Evolutionary conservation across 2,113 vertebrate species (phyloP), one percentile per base, ranked within the genome.

Genomic region (Psammodynastes pulverulentus): DNA sequence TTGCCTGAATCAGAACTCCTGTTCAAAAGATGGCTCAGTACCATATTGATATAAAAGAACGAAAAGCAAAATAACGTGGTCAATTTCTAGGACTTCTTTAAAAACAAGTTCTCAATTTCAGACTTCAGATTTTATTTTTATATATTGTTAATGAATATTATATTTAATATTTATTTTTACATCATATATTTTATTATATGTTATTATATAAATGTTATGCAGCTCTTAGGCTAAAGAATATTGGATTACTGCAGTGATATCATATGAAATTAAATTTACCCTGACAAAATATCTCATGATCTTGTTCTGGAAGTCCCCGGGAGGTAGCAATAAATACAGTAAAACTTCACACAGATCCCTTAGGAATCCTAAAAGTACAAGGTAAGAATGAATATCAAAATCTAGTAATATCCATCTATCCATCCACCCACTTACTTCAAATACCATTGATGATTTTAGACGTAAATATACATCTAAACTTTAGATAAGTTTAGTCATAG

Each of bases 301-400:
- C 98, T 99, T 99, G 98, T 99, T 99, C 98, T 99, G 99, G 98
- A 99, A 99, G 98, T 99, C 99, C 98, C 99, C 99, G 98, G 99
- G 98, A 99, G 99, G 99, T 98, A 99, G 99, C 98, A 99, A 98
- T 97, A 99, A 98, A 97, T 99, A 99, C 96, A 99, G 95, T 98
- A 99, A 98, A 97, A 99, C 97, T 97, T 99, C 99, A 97, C 99
- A 99, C 95, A 99, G 97, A 98, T 99, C 99, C 94, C 98, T 98
- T 96, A 99, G 98, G 97, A 99, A 99, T 96, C 98, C 99, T 99
- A 97, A 79, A 26, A 54, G 88, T 15, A 12, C 4, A 72, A 95
- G n/a, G 93, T 92, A 39, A 92, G 95, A 92, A 95, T 88, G 17
- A 5, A n/a, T 17, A 53, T 89, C 13, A 85, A 45, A 62, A 62